Base-by-base conservation (phyloP, 2,113 vertebrate species). In the Brienomyrus longianalis region DNA sequence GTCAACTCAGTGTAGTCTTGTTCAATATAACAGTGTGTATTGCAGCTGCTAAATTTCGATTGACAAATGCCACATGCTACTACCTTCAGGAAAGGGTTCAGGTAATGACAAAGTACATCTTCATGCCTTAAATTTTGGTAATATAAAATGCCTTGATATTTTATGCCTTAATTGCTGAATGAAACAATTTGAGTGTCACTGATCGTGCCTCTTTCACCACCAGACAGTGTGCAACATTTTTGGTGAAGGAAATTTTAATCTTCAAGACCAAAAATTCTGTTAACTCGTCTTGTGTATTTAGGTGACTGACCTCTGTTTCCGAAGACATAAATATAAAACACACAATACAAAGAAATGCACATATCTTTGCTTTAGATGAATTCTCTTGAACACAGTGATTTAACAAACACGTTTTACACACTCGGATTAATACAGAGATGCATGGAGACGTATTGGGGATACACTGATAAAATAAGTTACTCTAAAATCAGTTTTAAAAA, bases 401-500 rank as follows among this genome's bases (percentile, higher is more conserved):
- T 50, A 51, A 74, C 59, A 88, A 51, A 27, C 45, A 74, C 47
- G 19, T 85, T 85, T 85, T 47, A 48, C 19, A 13, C 21, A 51
- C n/a, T 35, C 8, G 0, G 47, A 6, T 51, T 5, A 50, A 23
- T 84, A 47, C 23, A 84, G 35, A 43, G 83, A 83, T 83, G 62
- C 31, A 27, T 66, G n/a, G 62, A 66, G n/a, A 66, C n/a, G n/a
- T 27, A 27, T 70, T 39, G 35, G 35, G 17, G 35, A 80, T 80
- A 43, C 74, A 80, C 1, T 52, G 48, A 52, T 80, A 91, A 90
- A 90, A 54, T 70, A 93, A 93, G 92, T 90, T 91, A 90, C 59
- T 86, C 90, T 90, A 77, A 87, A 89, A 54, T 62, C 47, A 59
- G 47, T 88, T 48, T 59, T 56, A 62, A 88, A 88, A 59, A 62